A percentile compares a stretch with the other conserved stretches of the same genome.
Evolutionary conservation across 2,113 vertebrate genomes (phyloP).

Genomic region (Condylura cristata): DNA sequence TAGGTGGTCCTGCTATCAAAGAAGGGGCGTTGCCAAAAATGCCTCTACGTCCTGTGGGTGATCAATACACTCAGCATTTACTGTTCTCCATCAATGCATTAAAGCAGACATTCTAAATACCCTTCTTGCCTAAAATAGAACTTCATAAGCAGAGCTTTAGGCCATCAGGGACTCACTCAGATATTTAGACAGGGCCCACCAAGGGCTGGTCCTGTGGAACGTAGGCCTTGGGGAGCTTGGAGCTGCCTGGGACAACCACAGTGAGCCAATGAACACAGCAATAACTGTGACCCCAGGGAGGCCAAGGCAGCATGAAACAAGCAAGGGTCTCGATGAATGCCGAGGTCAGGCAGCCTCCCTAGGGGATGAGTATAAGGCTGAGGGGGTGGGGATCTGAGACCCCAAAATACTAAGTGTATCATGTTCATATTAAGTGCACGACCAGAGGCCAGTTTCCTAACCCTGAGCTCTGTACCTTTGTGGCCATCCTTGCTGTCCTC

Average conservation of each 20-base stretch:
- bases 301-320: too few species aligned
- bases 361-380: neutral
- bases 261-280: too few species aligned
- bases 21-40: too few species aligned
- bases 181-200: too few species aligned
- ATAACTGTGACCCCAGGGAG: too few species aligned
- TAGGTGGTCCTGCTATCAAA: neutral
- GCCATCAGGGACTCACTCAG: neutral
- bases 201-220: neutral
- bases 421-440: neutral
- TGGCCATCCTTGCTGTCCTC: neutral
- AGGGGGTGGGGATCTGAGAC: neutral
- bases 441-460: neutral
- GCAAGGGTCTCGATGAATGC: neutral
- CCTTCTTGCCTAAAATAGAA: neutral
- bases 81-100: neutral
- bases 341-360: neutral
- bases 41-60: neutral
- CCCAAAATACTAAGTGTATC: neutral
- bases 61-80: neutral
- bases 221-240: neutral
- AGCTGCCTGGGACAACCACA: neutral
- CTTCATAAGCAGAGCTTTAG: neutral
- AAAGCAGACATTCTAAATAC: neutral
- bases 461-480: neutral